These are phyloP conservation scores for Drosophila lutescens DNA, from an alignment of 2,888 invertebrate genomes.

Conservation along the genomic window DNA sequence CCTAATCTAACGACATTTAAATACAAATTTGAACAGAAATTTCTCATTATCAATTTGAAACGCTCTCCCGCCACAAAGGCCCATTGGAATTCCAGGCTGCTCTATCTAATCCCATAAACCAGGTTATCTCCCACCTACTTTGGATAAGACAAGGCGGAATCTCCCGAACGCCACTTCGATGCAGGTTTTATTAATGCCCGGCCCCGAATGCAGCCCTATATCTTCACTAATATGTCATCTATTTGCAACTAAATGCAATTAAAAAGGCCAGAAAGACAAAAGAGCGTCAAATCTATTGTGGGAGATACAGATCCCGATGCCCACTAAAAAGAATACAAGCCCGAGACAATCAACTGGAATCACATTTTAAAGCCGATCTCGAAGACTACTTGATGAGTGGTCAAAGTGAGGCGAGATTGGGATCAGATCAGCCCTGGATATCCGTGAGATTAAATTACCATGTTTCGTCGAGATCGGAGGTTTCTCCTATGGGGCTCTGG, in stretches of 20 bases:
- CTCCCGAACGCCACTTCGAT: not conserved
- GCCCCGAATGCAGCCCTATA: conserved; percentile 29
- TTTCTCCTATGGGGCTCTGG: conserved; percentile 32
- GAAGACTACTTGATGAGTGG: conserved; percentile 76
- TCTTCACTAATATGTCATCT: conserved; percentile 75
- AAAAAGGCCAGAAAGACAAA: conserved; percentile 59
- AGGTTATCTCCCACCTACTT: conserved; percentile 34
- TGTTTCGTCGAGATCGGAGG: conserved; percentile 52
- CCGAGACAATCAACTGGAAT: conserved; percentile 65
- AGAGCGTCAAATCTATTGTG: conserved; percentile 73
- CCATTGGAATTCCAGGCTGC: conserved; percentile 12
- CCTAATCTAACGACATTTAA: conserved; percentile 27
- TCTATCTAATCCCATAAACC: conserved; percentile 28
- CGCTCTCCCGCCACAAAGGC: conserved; percentile 1
- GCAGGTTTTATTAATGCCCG: conserved; percentile 20
- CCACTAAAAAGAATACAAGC: conserved; percentile 4
- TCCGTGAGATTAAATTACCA: conserved; percentile 73
- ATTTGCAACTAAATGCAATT: conserved; percentile 78
- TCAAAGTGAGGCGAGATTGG: conserved; percentile 74
- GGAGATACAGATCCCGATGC: conserved; percentile 31
- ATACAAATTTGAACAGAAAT: conserved; percentile 43
- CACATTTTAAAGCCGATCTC: conserved; percentile 67
- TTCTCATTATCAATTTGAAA: conserved; percentile 34
- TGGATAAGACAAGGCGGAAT: conserved; percentile 17
- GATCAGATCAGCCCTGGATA: conserved; percentile 64